Evolutionary conservation across 2,888 invertebrate species (phyloP).

Genomic region (Phalera bucephala): DNA sequence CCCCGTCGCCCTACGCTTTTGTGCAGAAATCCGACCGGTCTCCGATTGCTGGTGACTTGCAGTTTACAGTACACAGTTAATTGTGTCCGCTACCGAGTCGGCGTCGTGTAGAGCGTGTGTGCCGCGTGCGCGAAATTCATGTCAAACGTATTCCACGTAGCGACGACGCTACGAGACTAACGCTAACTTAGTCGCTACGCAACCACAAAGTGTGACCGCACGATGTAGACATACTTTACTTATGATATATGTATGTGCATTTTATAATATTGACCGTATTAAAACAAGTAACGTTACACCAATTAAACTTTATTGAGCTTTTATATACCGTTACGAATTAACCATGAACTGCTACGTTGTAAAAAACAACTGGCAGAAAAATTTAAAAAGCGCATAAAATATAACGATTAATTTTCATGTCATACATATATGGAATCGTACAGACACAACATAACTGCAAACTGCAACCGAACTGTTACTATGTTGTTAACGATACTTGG

Average conservation of each 20-base stretch:
- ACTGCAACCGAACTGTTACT: constrained; percentile 57
- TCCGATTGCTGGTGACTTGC: constrained; percentile 76
- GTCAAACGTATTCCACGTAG: constrained; percentile 22
- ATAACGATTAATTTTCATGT: constrained; percentile 47
- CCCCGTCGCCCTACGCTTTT: constrained; percentile 53
- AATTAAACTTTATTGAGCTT: constrained; percentile 43
- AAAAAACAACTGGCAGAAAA: constrained; percentile 29
- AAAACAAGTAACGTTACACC: neutral
- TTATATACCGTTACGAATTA: constrained; percentile 48
- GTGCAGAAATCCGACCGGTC: constrained; percentile 68
- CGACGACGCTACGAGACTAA: constrained; percentile 48
- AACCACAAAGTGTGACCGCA: constrained; percentile 10
- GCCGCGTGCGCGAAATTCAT: neutral
- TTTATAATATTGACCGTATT: neutral
- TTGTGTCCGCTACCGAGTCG: constrained; percentile 50
- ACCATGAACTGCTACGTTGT: constrained; percentile 20
- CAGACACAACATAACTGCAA: constrained; percentile 53
- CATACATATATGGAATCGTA: constrained; percentile 37
- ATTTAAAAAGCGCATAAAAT: constrained; percentile 43
- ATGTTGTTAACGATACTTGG: constrained; percentile 66
- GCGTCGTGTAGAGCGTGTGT: neutral
- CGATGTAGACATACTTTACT: no score
- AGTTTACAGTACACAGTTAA: constrained; percentile 65
- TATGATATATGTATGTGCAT: no score
- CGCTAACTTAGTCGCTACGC: constrained; percentile 43